phyloP scores from a whole-genome alignment of 2,113 vertebrate species.

The Delphinus delphis region DNA sequence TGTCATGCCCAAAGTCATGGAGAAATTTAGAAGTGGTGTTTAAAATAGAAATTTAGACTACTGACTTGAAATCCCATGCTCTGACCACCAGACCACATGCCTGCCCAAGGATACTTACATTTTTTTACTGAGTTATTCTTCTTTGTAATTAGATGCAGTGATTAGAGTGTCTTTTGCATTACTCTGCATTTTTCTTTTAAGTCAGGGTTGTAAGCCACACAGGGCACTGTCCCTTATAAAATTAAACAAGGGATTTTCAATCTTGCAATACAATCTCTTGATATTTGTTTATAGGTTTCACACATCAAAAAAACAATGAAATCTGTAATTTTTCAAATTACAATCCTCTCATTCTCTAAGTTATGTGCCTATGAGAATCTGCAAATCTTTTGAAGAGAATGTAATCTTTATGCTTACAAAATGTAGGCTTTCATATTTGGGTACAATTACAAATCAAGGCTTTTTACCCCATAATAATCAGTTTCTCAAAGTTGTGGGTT shows the following conservation, averaged over 20 bases:
- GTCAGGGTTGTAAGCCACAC: slow-evolving; percentile 74
- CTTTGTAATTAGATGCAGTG: slow-evolving; percentile 78
- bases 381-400: slow-evolving; percentile 78
- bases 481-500: slow-evolving; percentile 73
- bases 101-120: slow-evolving; percentile 69
- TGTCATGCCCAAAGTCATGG: slow-evolving; percentile 68
- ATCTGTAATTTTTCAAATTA: slow-evolving; percentile 83
- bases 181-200: slow-evolving; percentile 77
- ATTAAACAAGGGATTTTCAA: slow-evolving; percentile 77
- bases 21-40: slow-evolving; percentile 69
- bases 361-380: slow-evolving; percentile 77
- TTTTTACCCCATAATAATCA: slow-evolving; percentile 69
- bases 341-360: slow-evolving; percentile 78
- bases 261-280: slow-evolving; percentile 80
- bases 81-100: slow-evolving; percentile 76
- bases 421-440: slow-evolving; percentile 78
- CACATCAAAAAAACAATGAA: slow-evolving; percentile 83
- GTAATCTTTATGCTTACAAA: slow-evolving; percentile 78
- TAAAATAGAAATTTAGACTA: slow-evolving; percentile 78
- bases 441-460: slow-evolving; percentile 77
- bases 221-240: slow-evolving; percentile 71
- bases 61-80: slow-evolving; percentile 71
- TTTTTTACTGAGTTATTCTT: slow-evolving; percentile 71
- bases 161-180: slow-evolving; percentile 79
- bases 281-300: slow-evolving; percentile 81